Percentiles rank a stretch among this genome's conserved stretches.
Conservation (phyloP, 2,888 invertebrate species). For the Nipponacmea schrenckii region DNA sequence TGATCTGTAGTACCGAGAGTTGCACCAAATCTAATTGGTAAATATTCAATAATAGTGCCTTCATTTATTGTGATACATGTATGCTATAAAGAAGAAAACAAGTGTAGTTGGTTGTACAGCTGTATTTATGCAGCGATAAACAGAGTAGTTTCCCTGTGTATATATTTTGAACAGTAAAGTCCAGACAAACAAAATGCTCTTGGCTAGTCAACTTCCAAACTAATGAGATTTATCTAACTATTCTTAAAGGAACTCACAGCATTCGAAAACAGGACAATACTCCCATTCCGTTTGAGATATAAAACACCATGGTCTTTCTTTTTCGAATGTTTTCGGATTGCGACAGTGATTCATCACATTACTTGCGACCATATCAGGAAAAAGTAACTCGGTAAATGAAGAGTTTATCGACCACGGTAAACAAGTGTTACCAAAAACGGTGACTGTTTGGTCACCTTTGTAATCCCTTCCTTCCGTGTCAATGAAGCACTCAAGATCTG, state of each 20-base stretch:
- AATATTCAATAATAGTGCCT: too few species aligned
- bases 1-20: too few species aligned
- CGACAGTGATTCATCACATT: background rate
- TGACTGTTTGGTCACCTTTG: background rate
- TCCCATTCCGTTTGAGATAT: background rate
- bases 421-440: background rate
- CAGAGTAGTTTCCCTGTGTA: too few species aligned
- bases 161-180: too few species aligned
- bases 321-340: background rate
- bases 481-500: background rate
- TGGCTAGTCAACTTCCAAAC: too few species aligned
- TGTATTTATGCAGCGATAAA: too few species aligned
- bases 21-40: too few species aligned
- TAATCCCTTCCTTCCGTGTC: background rate
- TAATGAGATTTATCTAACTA: too few species aligned
- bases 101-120: too few species aligned
- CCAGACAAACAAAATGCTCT: too few species aligned
- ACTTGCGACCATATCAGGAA: background rate
- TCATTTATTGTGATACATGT: too few species aligned
- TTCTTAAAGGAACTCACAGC: background rate
- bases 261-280: background rate
- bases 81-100: too few species aligned
- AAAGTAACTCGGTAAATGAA: background rate
- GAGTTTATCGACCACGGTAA: background rate
- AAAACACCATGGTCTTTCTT: background rate